A percentile compares a stretch with the other conserved stretches of the same genome.
Evolutionary conservation across 2,888 invertebrate species (phyloP).

Genomic region (Barypeithes pellucidus): DNA sequence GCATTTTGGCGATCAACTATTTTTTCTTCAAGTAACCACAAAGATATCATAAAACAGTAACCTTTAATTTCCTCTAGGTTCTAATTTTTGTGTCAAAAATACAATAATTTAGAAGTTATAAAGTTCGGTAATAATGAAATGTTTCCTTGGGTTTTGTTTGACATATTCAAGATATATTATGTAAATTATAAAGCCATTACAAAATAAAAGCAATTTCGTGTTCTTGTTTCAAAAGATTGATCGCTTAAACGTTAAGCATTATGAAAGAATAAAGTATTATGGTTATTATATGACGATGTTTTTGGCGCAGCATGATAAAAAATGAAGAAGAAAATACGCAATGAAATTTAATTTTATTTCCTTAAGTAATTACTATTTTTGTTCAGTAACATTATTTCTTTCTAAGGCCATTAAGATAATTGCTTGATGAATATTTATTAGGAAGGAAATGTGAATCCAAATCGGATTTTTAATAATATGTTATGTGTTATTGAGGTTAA

Average conservation of each 20-base stretch:
- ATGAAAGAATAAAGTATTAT: conserved; percentile 28
- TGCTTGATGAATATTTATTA: not conserved
- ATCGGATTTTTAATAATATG: not conserved
- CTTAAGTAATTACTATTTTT: conserved; percentile 8
- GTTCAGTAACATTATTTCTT: not conserved
- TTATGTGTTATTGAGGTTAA: not conserved
- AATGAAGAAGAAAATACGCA: conserved; percentile 5
- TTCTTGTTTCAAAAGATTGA: conserved; percentile 50
- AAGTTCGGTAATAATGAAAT: conserved; percentile 15
- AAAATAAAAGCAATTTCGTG: conserved; percentile 49
- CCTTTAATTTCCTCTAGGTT: too few relatives aligned
- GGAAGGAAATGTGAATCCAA: not conserved
- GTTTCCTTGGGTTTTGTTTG: conserved; percentile 20
- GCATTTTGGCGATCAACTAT: too few relatives aligned
- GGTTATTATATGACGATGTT: conserved; percentile 26
- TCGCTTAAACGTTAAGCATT: conserved; percentile 39
- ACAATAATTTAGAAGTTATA: conserved; percentile 4
- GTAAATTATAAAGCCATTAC: conserved; percentile 45
- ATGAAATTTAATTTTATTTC: conserved; percentile 20
- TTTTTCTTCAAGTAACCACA: too few relatives aligned
- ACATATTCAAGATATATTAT: conserved; percentile 37
- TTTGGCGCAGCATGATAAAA: conserved; percentile 27
- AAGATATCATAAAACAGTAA: too few relatives aligned
- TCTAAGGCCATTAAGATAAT: not conserved
- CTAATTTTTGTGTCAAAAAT: not conserved